Percentiles rank a stretch among this genome's conserved stretches.
These are phyloP conservation scores for Helostoma temminkii DNA, from an alignment of 2,797 vertebrate species.

Conservation along the genomic window DNA sequence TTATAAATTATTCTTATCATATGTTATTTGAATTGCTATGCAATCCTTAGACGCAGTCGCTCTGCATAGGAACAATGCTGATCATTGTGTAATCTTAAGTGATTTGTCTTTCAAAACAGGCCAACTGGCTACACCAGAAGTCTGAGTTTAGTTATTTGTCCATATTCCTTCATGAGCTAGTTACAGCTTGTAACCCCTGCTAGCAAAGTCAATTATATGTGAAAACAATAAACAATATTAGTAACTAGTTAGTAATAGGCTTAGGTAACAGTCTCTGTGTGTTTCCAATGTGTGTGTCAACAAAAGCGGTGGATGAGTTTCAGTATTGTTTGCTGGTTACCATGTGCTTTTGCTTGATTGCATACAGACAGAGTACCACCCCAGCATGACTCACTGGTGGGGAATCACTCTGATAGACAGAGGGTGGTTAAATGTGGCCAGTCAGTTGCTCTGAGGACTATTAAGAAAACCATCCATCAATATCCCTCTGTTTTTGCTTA, in stretches of 20 bases:
- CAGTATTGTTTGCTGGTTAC: no score
- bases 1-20: no score
- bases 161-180: no score
- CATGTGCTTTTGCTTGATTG: no score
- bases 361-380: conserved; percentile 59
- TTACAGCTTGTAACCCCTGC: neutral
- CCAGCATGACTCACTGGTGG: conserved; percentile 61
- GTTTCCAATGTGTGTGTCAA: neutral
- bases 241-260: neutral
- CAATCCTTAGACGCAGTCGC: no score
- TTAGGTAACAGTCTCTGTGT: neutral
- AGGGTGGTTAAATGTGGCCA: conserved; percentile 55
- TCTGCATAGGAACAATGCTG: no score
- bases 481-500: conserved; percentile 3
- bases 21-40: no score
- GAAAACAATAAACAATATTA: neutral
- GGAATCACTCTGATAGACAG: conserved; percentile 63
- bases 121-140: no score
- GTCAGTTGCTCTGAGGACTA: conserved; percentile 41
- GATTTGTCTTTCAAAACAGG: no score
- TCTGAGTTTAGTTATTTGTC: no score
- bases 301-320: conserved; percentile 8
- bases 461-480: conserved; percentile 50
- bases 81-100: no score
- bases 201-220: neutral